Evolutionary conservation across 2,113 vertebrate genomes (phyloP).

Genomic region (Charina bottae): DNA sequence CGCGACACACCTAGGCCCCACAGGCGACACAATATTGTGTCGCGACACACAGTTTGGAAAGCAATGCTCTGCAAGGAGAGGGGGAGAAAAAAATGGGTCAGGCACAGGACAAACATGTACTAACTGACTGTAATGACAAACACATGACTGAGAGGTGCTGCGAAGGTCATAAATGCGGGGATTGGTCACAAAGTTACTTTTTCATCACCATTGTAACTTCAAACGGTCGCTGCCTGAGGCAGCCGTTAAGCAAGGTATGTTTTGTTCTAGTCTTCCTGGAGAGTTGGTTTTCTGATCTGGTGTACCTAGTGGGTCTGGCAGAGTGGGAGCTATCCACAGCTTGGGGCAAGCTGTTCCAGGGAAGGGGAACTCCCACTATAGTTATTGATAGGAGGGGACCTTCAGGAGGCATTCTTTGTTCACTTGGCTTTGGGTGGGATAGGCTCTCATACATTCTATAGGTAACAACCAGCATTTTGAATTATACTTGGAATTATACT

Average conservation of each 20-base stretch:
- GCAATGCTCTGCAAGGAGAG: no score
- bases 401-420: neutral
- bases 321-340: neutral
- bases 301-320: neutral
- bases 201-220: neutral
- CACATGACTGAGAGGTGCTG: neutral
- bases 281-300: neutral
- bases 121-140: neutral
- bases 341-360: neutral
- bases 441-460: neutral
- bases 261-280: neutral
- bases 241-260: neutral
- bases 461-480: neutral
- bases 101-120: neutral
- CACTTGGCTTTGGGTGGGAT: neutral
- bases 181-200: neutral
- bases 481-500: neutral
- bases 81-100: neutral
- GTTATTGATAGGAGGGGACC: neutral
- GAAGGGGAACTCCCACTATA: neutral
- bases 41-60: no score
- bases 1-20: no score
- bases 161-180: neutral
- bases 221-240: neutral
- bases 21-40: no score